A percentile compares a stretch with the other conserved stretches of the same genome.
phyloP scores from a whole-genome alignment of 2,797 vertebrate species.

The Novumbra hubbsi region DNA sequence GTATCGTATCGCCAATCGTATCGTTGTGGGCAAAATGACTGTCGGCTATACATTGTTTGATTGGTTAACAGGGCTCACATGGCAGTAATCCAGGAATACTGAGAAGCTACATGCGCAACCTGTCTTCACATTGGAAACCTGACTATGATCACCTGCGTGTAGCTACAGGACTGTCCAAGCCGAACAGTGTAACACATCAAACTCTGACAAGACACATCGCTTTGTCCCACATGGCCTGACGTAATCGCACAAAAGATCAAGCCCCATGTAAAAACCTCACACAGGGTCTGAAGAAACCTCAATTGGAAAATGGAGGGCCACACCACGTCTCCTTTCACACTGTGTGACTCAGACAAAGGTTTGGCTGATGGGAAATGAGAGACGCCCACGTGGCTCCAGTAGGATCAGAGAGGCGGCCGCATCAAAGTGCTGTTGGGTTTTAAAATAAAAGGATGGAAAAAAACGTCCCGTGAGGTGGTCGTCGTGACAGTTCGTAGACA shows the following conservation, averaged over 20 bases:
- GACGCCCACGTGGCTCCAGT: not conserved
- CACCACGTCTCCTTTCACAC: not conserved
- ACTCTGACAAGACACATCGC: not conserved
- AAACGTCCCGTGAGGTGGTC: not conserved
- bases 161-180: not conserved
- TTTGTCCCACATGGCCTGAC: not conserved
- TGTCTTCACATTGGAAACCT: not conserved
- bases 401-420: not conserved
- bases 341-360: not conserved
- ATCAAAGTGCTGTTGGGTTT: not conserved
- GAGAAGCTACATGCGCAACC: not conserved
- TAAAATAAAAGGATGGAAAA: not conserved
- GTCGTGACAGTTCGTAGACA: not conserved
- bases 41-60: not conserved
- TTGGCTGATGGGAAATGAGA: not conserved
- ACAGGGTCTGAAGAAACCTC: not conserved
- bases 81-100: not conserved
- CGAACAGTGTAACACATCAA: not conserved
- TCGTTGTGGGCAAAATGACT: not conserved
- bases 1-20: constrained; percentile 7
- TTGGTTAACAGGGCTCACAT: constrained; percentile 4
- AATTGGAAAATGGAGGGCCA: not conserved
- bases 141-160: not conserved
- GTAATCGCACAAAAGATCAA: not conserved
- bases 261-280: not conserved